Evolutionary conservation across 2,888 invertebrate genomes (phyloP), one percentile per base, ranked within the genome.

Genomic region (Lapara coniferarum): DNA sequence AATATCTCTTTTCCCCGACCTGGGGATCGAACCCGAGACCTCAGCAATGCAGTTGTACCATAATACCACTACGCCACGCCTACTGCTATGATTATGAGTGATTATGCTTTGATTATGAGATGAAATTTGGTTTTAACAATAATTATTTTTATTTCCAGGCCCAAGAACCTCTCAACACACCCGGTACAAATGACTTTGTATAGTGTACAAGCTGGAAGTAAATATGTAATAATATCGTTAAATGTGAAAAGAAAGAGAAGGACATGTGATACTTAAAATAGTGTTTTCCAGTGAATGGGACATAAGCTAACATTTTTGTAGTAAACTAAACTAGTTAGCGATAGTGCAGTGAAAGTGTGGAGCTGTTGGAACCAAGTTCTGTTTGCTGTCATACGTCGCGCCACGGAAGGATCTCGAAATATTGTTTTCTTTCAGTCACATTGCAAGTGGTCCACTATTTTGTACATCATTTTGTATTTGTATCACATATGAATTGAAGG

Each of bases 101-200:
- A n/a, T n/a, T n/a, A n/a, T n/a, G n/a, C n/a, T n/a, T n/a, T 25
- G 25, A 25, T 25, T 25, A 25, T 2, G 2, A 37, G 4, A 37
- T 37, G 37, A 37, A 37, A 37, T 37, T 37, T 37, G 37, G 37
- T 53, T 30, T 12, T 68, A 13, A 58, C 51, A 12, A 10, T 14
- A 46, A 8, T 67, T 14, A 25, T 55, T 19, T 68, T 53, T 49
- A 10, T 25, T 63, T 69, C 14, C 95, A 97, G 97, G 97, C 96
- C 84, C 96, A 96, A 94, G 96, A 97, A 94, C 97, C 97, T 77
- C 95, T 97, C 87, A 97, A 96, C 82, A 96, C 95, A 89, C 95
- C 96, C 85, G 96, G 96, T 88, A 96, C 96, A 88, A 96, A 96
- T 91, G 97, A 97, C 85, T 97, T 96, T 94, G 97, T 97, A 94